phyloP scores from a whole-genome alignment of 2,797 vertebrate species.

The Channallabes apus region DNA sequence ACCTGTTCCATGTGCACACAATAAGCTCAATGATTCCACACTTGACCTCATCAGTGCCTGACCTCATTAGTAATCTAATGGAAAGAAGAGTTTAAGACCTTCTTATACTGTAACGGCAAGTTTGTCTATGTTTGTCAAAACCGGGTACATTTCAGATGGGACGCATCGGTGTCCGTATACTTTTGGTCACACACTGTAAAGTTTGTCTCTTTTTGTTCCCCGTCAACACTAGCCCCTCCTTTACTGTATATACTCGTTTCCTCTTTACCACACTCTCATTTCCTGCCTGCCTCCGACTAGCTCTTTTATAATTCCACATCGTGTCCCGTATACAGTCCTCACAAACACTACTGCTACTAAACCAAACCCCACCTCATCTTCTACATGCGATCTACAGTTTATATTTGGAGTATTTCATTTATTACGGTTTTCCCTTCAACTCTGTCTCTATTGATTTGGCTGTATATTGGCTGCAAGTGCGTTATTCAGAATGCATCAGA shows the following conservation, averaged over 20 bases:
- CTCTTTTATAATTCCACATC: not conserved
- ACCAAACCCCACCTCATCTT: not conserved
- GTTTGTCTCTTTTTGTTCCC: not conserved
- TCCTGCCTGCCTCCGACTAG: constrained; percentile 59
- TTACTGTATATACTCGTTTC: constrained; percentile 60
- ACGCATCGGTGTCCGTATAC: not conserved
- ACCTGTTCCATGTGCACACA: not conserved
- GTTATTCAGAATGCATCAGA: no score
- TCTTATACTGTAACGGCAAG: not conserved
- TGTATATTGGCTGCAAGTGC: not conserved
- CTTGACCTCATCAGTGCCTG: not conserved
- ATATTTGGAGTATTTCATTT: not conserved
- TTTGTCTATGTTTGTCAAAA: not conserved
- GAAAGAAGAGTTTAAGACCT: not conserved
- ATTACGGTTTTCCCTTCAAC: no score
- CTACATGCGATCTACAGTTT: not conserved
- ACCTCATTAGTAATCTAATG: not conserved
- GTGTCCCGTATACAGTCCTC: not conserved
- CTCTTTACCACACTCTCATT: constrained; percentile 63
- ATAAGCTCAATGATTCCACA: not conserved
- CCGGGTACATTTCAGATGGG: not conserved
- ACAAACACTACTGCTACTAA: not conserved
- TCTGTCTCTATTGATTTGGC: no score
- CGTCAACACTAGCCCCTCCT: constrained; percentile 18
- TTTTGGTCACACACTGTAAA: not conserved